Evolutionary conservation across 2,113 vertebrate species (phyloP).

Genomic region (Balaenoptera acutorostrata): DNA sequence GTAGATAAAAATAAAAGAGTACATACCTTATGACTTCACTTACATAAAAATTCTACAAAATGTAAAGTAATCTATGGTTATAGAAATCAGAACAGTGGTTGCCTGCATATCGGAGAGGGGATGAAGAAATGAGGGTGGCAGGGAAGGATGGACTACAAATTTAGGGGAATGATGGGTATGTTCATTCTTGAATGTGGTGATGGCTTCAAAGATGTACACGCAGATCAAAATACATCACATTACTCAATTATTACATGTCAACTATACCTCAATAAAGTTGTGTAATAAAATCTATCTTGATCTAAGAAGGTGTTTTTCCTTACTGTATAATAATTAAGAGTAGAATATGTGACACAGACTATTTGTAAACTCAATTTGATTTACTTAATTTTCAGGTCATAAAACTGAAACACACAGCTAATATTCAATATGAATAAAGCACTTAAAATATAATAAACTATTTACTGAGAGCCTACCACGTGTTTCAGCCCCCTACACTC

Average conservation of each 20-base stretch:
- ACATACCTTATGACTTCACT: not conserved
- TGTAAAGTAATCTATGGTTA: not conserved
- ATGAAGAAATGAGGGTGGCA: not conserved
- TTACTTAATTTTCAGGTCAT: not conserved
- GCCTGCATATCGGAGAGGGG: not conserved
- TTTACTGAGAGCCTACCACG: not conserved
- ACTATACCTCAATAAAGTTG: not conserved
- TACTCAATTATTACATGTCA: not conserved
- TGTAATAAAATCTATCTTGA: not conserved
- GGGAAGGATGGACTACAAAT: not conserved
- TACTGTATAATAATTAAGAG: not conserved
- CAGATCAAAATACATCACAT: not conserved
- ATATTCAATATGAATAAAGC: not conserved
- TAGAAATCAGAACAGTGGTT: not conserved
- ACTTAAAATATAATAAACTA: not conserved
- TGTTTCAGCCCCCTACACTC: not conserved
- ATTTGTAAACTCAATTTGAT: not conserved
- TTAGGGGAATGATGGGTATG: not conserved
- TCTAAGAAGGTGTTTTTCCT: not conserved
- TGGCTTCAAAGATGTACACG: not conserved
- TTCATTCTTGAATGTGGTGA: not conserved
- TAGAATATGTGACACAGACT: not conserved
- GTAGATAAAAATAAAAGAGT: not conserved
- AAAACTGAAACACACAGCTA: not conserved
- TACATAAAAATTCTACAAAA: not conserved